phyloP scores from a whole-genome alignment of 2,888 invertebrate species.

The Philereme transversata region DNA sequence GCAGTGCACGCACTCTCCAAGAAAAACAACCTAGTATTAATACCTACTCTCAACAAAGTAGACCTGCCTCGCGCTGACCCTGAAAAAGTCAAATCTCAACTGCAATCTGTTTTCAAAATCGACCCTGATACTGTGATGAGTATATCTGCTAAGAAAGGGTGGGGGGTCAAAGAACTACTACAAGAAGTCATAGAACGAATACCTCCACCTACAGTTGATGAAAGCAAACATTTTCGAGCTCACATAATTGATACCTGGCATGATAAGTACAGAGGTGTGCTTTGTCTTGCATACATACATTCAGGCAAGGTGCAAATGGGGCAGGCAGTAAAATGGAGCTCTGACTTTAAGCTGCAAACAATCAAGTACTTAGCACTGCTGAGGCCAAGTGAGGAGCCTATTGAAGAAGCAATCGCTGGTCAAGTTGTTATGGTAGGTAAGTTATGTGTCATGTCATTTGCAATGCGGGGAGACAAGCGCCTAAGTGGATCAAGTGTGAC shows the following conservation, averaged over 20 bases:
- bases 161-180: conserved; percentile 90
- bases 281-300: conserved; percentile 90
- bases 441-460: conserved; percentile 40
- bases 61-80: conserved; percentile 96
- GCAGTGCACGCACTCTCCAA: conserved; percentile 97
- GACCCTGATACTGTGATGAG: conserved; percentile 88
- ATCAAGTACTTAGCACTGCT: conserved; percentile 92
- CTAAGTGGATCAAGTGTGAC: too few relatives aligned
- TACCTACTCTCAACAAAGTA: conserved; percentile 98
- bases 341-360: conserved; percentile 89
- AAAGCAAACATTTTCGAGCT: conserved; percentile 87
- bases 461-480: neutral
- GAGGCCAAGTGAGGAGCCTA: conserved; percentile 88
- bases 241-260: conserved; percentile 97
- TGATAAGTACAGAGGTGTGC: conserved; percentile 92
- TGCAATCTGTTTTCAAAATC: conserved; percentile 92
- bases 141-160: conserved; percentile 97
- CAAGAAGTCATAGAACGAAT: conserved; percentile 90
- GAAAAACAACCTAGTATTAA: conserved; percentile 90
- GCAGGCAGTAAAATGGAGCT: conserved; percentile 88
- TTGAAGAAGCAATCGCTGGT: conserved; percentile 90
- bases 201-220: conserved; percentile 87
- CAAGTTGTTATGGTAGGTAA: conserved; percentile 95
- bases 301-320: conserved; percentile 90
- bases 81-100: conserved; percentile 90